Evolutionary conservation across 2,113 vertebrate genomes (phyloP).

Genomic region (Prochilodus magdalenae): DNA sequence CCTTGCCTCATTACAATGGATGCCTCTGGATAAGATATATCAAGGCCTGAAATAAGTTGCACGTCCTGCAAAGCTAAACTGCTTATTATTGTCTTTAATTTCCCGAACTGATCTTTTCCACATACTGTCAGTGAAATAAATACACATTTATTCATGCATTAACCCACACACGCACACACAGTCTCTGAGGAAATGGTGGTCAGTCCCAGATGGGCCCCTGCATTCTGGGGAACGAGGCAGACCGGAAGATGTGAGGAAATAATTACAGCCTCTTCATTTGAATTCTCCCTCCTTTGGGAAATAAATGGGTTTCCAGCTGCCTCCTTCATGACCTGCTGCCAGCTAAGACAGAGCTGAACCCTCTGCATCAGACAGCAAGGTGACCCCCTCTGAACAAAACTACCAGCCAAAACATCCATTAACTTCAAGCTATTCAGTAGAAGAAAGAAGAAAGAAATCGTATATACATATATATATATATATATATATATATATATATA

Average conservation of each 20-base stretch:
- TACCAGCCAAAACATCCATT: no score
- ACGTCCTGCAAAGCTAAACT: constrained; percentile 14
- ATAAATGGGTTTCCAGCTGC: constrained; percentile 51
- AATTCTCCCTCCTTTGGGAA: constrained; percentile 59
- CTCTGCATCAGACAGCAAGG: not conserved
- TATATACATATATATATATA: no score
- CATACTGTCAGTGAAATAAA: not conserved
- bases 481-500: no score
- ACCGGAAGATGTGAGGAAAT: constrained; percentile 68
- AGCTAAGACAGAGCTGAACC: constrained; percentile 34
- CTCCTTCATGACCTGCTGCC: constrained; percentile 41
- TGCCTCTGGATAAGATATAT: not conserved
- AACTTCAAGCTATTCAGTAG: no score
- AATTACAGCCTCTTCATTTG: constrained; percentile 70
- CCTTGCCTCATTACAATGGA: not conserved
- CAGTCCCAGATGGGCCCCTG: constrained; percentile 57
- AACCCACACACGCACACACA: constrained; percentile 33
- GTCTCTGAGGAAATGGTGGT: constrained; percentile 47
- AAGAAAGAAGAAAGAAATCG: no score
- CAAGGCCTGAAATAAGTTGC: not conserved
- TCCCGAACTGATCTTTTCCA: constrained; percentile 24
- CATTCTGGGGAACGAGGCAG: constrained; percentile 42
- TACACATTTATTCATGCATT: not conserved
- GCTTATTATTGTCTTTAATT: constrained; percentile 27
- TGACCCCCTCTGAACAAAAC: constrained; percentile 1